These are phyloP conservation scores for Orthosia gracilis DNA, from an alignment of 2,888 invertebrate species.

Conservation along the genomic window DNA sequence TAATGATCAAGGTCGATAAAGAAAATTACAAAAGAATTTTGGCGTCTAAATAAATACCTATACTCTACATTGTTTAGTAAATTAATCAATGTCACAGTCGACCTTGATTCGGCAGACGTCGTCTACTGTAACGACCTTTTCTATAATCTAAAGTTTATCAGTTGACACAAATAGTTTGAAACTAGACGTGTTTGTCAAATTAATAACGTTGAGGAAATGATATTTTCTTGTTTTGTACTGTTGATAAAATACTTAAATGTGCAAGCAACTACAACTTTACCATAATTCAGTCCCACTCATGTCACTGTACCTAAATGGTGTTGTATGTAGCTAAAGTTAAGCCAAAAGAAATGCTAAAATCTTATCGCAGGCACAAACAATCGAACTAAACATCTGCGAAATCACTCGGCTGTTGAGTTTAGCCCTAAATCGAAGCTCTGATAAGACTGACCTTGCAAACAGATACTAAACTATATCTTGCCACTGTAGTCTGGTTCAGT, in stretches of 20 bases:
- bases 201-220: not conserved
- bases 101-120: constrained; percentile 40
- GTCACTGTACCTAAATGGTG: not conserved
- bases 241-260: not conserved
- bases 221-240: constrained; percentile 5
- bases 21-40: not conserved
- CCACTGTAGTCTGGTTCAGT: no score
- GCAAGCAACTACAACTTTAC: no score
- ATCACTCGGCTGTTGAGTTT: not conserved
- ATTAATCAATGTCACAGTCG: constrained; percentile 21
- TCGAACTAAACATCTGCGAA: constrained; percentile 4
- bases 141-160: constrained; percentile 37
- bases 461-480: no score
- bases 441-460: not conserved
- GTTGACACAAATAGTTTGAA: constrained; percentile 28
- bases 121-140: constrained; percentile 36
- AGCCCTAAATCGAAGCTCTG: not conserved
- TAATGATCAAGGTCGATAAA: not conserved
- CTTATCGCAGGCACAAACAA: constrained; percentile 4
- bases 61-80: not conserved
- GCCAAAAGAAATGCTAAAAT: not conserved
- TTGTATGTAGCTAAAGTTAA: not conserved
- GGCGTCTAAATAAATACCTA: constrained; percentile 6
- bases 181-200: not conserved
- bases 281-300: no score